Percentiles rank a stretch among this genome's conserved stretches.
These are phyloP conservation scores for Acrobasis suavella DNA, from an alignment of 2,888 invertebrate genomes.

Conservation along the genomic window DNA sequence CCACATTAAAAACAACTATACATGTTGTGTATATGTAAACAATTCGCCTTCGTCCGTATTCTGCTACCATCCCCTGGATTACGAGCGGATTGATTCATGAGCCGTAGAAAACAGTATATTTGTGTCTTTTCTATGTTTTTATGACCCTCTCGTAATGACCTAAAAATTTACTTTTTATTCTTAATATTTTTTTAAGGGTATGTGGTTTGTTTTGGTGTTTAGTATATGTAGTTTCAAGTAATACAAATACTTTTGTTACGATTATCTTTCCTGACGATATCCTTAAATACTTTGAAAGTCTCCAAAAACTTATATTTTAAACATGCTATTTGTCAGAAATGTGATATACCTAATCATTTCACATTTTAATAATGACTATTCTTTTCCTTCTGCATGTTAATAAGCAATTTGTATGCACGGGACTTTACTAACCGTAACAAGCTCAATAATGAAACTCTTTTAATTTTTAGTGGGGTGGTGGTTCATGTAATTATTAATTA, in stretches of 20 bases:
- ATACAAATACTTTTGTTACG: too few relatives aligned
- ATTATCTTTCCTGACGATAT: too few relatives aligned
- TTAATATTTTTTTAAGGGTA: slow-evolving; percentile 14
- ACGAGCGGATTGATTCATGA: slow-evolving; percentile 60
- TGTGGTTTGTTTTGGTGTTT: background rate
- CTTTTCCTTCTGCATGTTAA: slow-evolving; percentile 58
- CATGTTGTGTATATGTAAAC: slow-evolving; percentile 8
- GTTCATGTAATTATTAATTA: slow-evolving; percentile 76
- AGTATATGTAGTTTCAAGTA: too few relatives aligned
- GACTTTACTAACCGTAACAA: slow-evolving; percentile 61
- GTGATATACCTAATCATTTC: slow-evolving; percentile 21
- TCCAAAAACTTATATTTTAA: slow-evolving; percentile 24
- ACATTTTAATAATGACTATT: slow-evolving; percentile 28
- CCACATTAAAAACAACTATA: background rate
- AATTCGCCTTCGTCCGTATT: background rate
- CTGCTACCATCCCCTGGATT: slow-evolving; percentile 35
- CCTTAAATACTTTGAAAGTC: background rate
- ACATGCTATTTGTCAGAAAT: slow-evolving; percentile 8
- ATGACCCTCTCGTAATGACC: slow-evolving; percentile 45
- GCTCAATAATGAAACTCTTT: slow-evolving; percentile 71
- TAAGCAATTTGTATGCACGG: slow-evolving; percentile 73
- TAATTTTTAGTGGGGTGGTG: slow-evolving; percentile 74
- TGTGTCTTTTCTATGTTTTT: slow-evolving; percentile 45
- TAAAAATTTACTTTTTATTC: slow-evolving; percentile 25
- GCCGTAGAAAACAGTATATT: slow-evolving; percentile 53